phyloP scores from a whole-genome alignment of 1,140 invertebrate genomes.

The Procambarus virginalis region DNA sequence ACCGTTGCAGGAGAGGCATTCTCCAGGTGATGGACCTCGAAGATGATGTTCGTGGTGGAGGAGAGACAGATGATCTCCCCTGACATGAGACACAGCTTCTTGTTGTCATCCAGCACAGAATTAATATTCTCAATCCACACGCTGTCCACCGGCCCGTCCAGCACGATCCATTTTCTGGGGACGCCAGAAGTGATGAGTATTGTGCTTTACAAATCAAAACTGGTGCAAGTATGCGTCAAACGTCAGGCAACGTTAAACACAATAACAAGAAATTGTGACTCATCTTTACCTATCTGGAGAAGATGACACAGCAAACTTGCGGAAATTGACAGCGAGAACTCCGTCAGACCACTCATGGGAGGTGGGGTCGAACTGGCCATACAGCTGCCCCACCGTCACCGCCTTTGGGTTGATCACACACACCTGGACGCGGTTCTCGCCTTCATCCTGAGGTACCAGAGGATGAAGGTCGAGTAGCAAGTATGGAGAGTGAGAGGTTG shows the following conservation, averaged over 20 bases:
- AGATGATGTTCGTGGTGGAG: constrained; percentile 92
- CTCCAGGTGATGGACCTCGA: constrained; percentile 96
- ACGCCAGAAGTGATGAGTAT: background rate
- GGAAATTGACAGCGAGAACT: constrained; percentile 92
- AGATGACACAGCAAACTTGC: constrained; percentile 88
- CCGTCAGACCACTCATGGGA: constrained; percentile 96
- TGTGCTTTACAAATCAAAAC: no score
- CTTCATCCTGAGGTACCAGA: constrained; percentile 77
- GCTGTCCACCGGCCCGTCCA: constrained; percentile 96
- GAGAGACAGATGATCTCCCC: constrained; percentile 96
- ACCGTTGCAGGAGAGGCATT: constrained; percentile 87
- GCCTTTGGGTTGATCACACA: constrained; percentile 96
- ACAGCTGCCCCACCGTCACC: constrained; percentile 96
- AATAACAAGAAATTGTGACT: background rate
- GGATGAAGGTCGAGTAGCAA: no score
- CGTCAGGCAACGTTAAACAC: no score
- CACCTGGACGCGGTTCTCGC: constrained; percentile 91
- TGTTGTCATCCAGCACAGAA: constrained; percentile 96
- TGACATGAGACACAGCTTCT: constrained; percentile 93
- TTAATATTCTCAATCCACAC: constrained; percentile 99
- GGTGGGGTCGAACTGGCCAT: constrained; percentile 94
- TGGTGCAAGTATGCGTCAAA: no score
- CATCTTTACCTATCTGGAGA: constrained; percentile 79
- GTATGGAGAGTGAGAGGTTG: no score
- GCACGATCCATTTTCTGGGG: constrained; percentile 92